Evolutionary conservation across 1,140 invertebrate genomes (phyloP).

Genomic region (Ceratina calcarata): DNA sequence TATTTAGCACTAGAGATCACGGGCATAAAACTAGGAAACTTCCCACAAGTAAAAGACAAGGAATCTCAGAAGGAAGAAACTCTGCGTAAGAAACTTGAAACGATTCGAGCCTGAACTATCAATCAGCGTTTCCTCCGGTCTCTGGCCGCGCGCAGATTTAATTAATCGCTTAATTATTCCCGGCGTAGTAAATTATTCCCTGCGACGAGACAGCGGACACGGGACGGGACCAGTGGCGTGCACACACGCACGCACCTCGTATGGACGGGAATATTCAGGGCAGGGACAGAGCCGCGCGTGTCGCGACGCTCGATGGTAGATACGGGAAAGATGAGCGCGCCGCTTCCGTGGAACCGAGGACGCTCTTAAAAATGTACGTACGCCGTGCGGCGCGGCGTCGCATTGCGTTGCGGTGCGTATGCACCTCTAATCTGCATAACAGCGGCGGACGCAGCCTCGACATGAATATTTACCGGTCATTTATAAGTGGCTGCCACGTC

Average conservation of each 20-base stretch:
- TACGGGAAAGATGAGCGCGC: constrained; percentile 61
- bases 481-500: constrained; percentile 54
- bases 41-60: no score
- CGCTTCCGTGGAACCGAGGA: constrained; percentile 62
- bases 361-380: background rate
- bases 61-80: background rate
- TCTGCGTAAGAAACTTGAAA: background rate
- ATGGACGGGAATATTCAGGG: constrained; percentile 44
- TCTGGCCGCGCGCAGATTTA: background rate
- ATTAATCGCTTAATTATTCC: constrained; percentile 35
- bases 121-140: background rate
- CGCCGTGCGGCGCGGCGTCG: no score
- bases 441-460: constrained; percentile 65
- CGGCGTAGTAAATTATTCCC: constrained; percentile 25
- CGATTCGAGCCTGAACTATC: constrained; percentile 9
- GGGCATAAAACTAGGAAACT: no score
- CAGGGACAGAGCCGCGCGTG: constrained; percentile 57
- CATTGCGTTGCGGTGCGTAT: constrained; percentile 7
- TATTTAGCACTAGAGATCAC: no score
- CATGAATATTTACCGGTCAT: constrained; percentile 70
- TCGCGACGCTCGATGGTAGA: constrained; percentile 63
- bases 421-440: constrained; percentile 66
- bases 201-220: constrained; percentile 14
- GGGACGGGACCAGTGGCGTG: background rate
- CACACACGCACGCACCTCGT: background rate